A percentile compares a stretch with the other conserved stretches of the same genome.
Conservation (phyloP, 2,113 vertebrate species). For the Chamaetylas fuelleborni region DNA sequence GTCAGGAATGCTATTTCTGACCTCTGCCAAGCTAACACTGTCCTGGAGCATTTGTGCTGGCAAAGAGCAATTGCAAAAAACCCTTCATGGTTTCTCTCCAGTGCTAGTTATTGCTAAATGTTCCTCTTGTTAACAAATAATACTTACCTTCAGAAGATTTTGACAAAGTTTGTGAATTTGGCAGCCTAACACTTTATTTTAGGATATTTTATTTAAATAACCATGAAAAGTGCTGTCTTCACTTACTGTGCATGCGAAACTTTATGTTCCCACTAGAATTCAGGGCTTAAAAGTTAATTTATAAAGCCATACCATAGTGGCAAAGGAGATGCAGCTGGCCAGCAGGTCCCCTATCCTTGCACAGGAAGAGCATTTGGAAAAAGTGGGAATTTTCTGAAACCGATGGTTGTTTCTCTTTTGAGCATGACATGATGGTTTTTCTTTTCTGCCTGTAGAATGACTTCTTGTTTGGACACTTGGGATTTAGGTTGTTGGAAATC, state of each 20-base stretch:
- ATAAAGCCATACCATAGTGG: rapidly evolving
- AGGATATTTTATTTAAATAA: not conserved
- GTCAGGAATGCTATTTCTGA: not conserved
- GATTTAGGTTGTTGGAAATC: constrained; percentile 8
- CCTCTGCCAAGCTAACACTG: not conserved
- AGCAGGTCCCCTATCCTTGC: not conserved
- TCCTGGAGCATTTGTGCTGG: not conserved
- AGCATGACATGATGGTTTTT: not conserved
- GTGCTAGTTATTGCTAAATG: not conserved
- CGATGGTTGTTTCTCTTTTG: not conserved
- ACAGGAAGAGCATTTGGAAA: not conserved
- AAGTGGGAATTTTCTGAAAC: not conserved
- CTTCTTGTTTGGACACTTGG: constrained; percentile 9
- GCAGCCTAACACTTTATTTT: not conserved
- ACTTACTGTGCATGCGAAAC: not conserved
- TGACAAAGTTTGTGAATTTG: not conserved
- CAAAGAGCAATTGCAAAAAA: not conserved
- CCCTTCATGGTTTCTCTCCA: not conserved
- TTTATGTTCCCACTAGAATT: not conserved
- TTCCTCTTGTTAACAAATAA: not conserved
- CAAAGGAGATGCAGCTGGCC: not conserved
- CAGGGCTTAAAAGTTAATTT: not conserved
- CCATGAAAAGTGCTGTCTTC: not conserved
- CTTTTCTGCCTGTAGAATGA: not conserved
- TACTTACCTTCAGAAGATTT: not conserved